Base-by-base conservation (phyloP, 2,113 vertebrate species). In the Nothobranchius furzeri region DNA sequence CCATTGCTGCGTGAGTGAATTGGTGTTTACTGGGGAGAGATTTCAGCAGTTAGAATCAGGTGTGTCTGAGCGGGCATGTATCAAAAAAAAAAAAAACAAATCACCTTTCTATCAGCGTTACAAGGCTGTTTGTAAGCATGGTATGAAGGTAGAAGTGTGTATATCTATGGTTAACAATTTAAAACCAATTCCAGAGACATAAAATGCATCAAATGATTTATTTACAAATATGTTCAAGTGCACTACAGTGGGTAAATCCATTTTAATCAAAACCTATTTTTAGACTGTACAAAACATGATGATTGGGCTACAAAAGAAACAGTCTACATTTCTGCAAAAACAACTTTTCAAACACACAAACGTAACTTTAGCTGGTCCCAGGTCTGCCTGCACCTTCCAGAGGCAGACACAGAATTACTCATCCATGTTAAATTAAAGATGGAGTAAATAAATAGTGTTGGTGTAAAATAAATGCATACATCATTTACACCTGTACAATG, bases 221-320 rank as follows among this genome's bases (percentile, higher is more conserved):
- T 48, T 48, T 48, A 7, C 14, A 43, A 8, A 49, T 9, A 37
- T 51, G 15, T 45, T 17, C 2, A 9, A 15, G 12, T 64, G 37
- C 2, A 78, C 5, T 36, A 9, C 6, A 73, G 78, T 12, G 74
- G 67, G 70, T 13, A 46, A 73, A 70, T 59, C 25, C 2, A 15
- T 70, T 81, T 64, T 83, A 78, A 66, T 84, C 78, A 82, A 91
- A 92, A 83, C 79, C 64, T 70, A 76, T 50, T 89, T 20, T 87
- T 90, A 90, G 89, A 84, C 79, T 89, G 89, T 91, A 91, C 85
- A 91, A 92, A 93, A 92, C 81, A 85, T 48, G 74, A 64, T 20
- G 64, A 60, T 78, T 76, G 85, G 78, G 64, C 87, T 88, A 84
- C 72, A 88, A 92, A 91, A 89, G 59, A 60, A 83, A 84, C 63